Evolutionary conservation across 2,888 invertebrate genomes (phyloP).

Genomic region (Balanococcus diminutus): DNA sequence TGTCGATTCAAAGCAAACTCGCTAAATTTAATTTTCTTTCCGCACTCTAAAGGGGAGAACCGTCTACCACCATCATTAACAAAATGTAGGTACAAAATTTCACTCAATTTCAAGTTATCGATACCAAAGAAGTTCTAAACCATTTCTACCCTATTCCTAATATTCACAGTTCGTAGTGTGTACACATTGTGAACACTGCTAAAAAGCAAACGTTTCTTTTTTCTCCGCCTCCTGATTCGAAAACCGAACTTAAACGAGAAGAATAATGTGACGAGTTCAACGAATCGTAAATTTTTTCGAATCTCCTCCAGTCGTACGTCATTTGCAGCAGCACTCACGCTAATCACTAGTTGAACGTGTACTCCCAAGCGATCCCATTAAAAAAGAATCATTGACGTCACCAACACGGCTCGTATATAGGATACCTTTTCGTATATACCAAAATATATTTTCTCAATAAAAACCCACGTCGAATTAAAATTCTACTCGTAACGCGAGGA

Average conservation of each 20-base stretch:
- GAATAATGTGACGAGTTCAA: not conserved
- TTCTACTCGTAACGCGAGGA: not conserved
- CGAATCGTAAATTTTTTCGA: not conserved
- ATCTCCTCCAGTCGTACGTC: not conserved
- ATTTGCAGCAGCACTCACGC: not conserved
- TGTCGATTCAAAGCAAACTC: too few relatives aligned
- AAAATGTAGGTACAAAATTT: too few relatives aligned
- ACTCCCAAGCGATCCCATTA: conserved; percentile 12
- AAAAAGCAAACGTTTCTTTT: not conserved
- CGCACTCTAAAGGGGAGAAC: too few relatives aligned
- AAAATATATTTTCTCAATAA: too few relatives aligned
- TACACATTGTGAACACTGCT: not conserved
- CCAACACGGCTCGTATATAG: not conserved
- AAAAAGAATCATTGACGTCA: conserved; percentile 3
- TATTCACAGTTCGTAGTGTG: too few relatives aligned
- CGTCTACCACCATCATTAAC: too few relatives aligned
- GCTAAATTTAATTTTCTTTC: too few relatives aligned
- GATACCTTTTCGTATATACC: not conserved
- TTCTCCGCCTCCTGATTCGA: not conserved
- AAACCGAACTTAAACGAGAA: not conserved
- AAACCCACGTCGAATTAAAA: not conserved
- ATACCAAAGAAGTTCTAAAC: too few relatives aligned
- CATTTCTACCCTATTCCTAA: too few relatives aligned
- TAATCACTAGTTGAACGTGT: conserved; percentile 9
- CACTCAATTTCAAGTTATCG: too few relatives aligned